Evolutionary conservation across 2,888 invertebrate genomes (phyloP).

Genomic region (Hyalella azteca): DNA sequence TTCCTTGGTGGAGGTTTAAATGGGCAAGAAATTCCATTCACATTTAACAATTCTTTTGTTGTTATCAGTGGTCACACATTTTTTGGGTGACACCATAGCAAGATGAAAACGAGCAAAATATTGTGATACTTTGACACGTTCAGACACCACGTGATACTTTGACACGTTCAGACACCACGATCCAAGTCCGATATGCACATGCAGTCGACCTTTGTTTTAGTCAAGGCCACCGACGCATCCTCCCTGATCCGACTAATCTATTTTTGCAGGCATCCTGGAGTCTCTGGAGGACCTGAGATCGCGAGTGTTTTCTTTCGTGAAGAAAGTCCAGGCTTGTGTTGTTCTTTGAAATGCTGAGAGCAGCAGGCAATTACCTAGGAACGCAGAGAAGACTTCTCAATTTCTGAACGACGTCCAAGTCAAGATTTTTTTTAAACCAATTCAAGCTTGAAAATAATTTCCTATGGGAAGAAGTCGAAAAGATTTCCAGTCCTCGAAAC

Average conservation of each 20-base stretch:
- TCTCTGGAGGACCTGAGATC: not conserved
- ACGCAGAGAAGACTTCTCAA: constrained; percentile 30
- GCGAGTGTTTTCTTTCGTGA: not conserved
- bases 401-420: constrained; percentile 34
- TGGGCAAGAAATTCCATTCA: no score
- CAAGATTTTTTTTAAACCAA: constrained; percentile 5
- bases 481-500: not conserved
- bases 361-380: constrained; percentile 22
- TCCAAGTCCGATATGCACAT: no score
- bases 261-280: constrained; percentile 5
- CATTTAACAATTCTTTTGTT: no score
- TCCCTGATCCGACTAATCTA: constrained; percentile 31
- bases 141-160: no score
- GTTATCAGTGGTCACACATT: no score
- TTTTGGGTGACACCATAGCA: no score
- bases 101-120: no score
- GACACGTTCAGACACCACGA: no score
- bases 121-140: no score
- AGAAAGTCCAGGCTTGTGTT: constrained; percentile 28
- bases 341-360: constrained; percentile 30
- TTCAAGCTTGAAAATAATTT: not conserved
- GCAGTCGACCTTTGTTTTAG: no score
- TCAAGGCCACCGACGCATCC: not conserved
- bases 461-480: not conserved
- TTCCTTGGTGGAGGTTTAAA: no score